A percentile compares a stretch with the other conserved stretches of the same genome.
phyloP scores from a whole-genome alignment of 2,113 vertebrate genomes.

The Laterallus jamaicensis region DNA sequence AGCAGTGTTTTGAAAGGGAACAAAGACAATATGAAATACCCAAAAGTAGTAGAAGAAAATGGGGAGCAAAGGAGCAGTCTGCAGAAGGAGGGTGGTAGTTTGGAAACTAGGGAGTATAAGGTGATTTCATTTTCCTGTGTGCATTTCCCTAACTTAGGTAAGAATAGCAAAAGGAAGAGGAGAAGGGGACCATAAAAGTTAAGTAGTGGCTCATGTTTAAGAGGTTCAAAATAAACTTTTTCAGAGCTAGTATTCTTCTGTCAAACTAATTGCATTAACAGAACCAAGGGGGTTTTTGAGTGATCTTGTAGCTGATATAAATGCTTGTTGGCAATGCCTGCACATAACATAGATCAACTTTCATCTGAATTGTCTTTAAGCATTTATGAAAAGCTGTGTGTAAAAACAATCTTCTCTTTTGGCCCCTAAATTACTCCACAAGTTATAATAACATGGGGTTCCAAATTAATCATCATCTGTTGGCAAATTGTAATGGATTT shows the following conservation, averaged over 20 bases:
- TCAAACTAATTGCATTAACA: background rate
- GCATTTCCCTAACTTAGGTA: background rate
- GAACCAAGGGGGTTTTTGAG: rapidly evolving
- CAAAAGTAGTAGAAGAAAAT: background rate
- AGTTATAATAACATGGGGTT: background rate
- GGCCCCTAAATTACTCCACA: background rate
- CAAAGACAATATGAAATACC: background rate
- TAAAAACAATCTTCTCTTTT: background rate
- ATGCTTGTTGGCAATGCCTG: background rate
- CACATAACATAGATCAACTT: background rate
- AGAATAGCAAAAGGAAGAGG: background rate
- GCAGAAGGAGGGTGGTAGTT: background rate
- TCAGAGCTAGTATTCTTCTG: background rate
- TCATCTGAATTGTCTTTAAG: background rate
- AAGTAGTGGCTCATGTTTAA: background rate
- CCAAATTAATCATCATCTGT: slow-evolving; percentile 20
- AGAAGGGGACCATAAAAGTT: background rate
- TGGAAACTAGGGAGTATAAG: background rate
- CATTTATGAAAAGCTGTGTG: background rate
- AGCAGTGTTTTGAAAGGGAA: background rate
- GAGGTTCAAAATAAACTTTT: background rate
- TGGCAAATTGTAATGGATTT: slow-evolving; percentile 6
- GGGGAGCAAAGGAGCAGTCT: background rate
- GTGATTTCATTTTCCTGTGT: background rate
- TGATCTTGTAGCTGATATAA: background rate